A percentile compares a stretch with the other conserved stretches of the same genome.
These are phyloP conservation scores for Fopius arisanus DNA, from an alignment of 1,140 invertebrate species.

Conservation along the genomic window DNA sequence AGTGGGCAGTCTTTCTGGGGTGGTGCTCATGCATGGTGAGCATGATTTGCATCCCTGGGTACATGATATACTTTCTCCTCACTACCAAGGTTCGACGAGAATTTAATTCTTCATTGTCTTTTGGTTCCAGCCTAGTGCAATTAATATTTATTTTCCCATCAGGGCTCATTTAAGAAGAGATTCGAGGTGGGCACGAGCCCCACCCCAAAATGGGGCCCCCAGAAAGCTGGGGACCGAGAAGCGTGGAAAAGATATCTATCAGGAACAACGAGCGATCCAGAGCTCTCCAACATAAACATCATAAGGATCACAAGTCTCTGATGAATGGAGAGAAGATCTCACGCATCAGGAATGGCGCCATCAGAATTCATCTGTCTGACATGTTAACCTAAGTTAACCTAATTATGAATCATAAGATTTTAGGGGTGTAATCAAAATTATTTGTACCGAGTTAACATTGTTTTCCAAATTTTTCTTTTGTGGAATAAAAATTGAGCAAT, in stretches of 20 bases:
- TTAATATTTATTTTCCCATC: conserved; percentile 15
- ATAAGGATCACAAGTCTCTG: conserved; percentile 41
- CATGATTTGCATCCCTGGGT: conserved; percentile 69
- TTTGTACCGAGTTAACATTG: background rate
- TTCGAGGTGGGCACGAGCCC: conserved; percentile 44
- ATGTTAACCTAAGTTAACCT: background rate
- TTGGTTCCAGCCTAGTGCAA: too few relatives aligned
- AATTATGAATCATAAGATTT: background rate
- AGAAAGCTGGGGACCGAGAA: conserved; percentile 41
- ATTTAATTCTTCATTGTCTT: too few relatives aligned
- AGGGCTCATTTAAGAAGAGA: conserved; percentile 48
- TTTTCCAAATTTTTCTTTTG: too few relatives aligned
- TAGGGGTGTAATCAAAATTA: background rate
- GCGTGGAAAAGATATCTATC: conserved; percentile 47
- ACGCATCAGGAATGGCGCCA: background rate
- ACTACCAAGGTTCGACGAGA: conserved; percentile 42
- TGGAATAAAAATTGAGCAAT: background rate
- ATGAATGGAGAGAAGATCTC: conserved; percentile 5
- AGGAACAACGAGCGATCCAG: conserved; percentile 32
- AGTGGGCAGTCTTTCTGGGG: conserved; percentile 71
- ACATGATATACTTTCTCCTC: conserved; percentile 62
- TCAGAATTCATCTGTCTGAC: background rate
- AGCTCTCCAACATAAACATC: conserved; percentile 37
- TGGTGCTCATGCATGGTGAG: conserved; percentile 71
- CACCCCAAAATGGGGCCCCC: conserved; percentile 50